Evolutionary conservation across 2,888 invertebrate species (phyloP).

Genomic region (Chrysolina oricalcia): DNA sequence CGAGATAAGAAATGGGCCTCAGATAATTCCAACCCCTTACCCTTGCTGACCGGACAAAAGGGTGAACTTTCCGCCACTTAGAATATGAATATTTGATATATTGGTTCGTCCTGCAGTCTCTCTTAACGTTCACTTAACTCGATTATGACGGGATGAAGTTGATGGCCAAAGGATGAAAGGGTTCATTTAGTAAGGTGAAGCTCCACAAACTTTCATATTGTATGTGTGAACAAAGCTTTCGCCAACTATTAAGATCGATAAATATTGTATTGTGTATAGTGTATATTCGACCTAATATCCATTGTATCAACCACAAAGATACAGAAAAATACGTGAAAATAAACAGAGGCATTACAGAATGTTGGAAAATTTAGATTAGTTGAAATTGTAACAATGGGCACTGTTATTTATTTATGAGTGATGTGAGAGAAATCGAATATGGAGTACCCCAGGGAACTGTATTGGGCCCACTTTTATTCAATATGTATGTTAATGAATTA

Average conservation of each 20-base stretch:
- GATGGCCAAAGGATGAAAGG: not conserved
- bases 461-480: too few species aligned
- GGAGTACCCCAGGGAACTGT: too few species aligned
- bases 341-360: too few species aligned
- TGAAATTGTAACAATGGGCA: too few species aligned
- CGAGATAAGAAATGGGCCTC: constrained; percentile 62
- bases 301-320: not conserved
- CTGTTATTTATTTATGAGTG: too few species aligned
- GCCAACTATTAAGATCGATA: too few species aligned
- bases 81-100: constrained; percentile 67
- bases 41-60: constrained; percentile 52
- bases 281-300: not conserved
- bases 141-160: constrained; percentile 56
- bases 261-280: not conserved
- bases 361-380: too few species aligned
- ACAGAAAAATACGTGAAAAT: too few species aligned
- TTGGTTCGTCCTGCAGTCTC: constrained; percentile 40
- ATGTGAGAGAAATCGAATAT: too few species aligned
- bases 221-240: too few species aligned
- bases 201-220: not conserved
- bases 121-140: constrained; percentile 62
- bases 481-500: too few species aligned
- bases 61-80: constrained; percentile 63
- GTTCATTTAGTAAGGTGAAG: not conserved
- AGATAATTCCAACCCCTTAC: constrained; percentile 55